Percentiles rank a stretch among this genome's conserved stretches.
Conservation (phyloP, 2,888 invertebrate species). For the Polyploca ridens region DNA sequence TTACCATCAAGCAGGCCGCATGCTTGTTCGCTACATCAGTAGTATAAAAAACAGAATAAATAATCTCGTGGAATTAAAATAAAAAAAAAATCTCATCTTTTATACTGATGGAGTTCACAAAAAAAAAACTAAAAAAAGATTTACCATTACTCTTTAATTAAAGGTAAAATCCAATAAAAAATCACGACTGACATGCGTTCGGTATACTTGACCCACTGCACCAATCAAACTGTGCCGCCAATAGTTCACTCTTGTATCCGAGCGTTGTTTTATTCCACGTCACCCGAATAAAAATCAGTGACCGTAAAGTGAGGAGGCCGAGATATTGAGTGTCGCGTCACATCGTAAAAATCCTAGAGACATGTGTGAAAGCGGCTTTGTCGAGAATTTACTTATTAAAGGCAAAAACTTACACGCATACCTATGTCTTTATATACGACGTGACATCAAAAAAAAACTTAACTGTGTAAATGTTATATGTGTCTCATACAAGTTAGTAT, state of each 20-base stretch:
- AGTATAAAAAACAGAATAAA: too few relatives aligned
- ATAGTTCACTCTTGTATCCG: conserved; percentile 23
- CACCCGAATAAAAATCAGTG: conserved; percentile 69
- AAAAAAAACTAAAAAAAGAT: too few relatives aligned
- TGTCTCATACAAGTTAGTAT: too few relatives aligned
- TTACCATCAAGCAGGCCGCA: too few relatives aligned
- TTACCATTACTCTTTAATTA: too few relatives aligned
- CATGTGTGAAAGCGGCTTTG: not conserved
- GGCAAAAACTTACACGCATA: not conserved
- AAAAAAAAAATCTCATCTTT: too few relatives aligned
- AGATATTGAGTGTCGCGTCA: conserved; percentile 69
- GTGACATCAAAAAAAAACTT: too few relatives aligned
- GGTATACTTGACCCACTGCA: conserved; percentile 9
- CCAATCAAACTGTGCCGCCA: conserved; percentile 10
- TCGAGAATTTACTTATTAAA: not conserved
- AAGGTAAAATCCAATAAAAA: not conserved
- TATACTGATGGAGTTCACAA: too few relatives aligned
- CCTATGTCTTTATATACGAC: too few relatives aligned
- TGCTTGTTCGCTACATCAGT: too few relatives aligned
- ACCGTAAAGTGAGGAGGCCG: conserved; percentile 73
- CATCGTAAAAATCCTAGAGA: conserved; percentile 29
- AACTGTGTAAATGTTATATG: too few relatives aligned
- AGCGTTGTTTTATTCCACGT: conserved; percentile 52
- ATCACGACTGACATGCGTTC: not conserved
- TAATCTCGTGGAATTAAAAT: too few relatives aligned